Evolutionary conservation across 2,888 invertebrate species (phyloP).

Genomic region (Andricus curvator): DNA sequence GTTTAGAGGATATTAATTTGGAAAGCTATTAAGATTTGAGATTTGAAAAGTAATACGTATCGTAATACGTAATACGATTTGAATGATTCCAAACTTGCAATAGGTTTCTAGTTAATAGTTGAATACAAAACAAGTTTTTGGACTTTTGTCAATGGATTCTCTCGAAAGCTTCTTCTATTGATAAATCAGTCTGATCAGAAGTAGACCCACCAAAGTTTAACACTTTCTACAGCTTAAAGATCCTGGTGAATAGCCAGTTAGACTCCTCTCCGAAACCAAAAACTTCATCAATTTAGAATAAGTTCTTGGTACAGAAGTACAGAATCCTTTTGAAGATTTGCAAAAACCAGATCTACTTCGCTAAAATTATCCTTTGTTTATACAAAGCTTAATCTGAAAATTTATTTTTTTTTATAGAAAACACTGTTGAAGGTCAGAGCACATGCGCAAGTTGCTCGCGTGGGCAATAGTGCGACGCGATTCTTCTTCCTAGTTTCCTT

Average conservation of each 20-base stretch:
- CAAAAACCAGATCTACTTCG: neutral
- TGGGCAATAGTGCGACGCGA: conserved; percentile 1
- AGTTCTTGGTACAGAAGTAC: too few relatives aligned
- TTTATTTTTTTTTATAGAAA: neutral
- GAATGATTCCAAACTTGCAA: neutral
- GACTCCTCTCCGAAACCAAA: too few relatives aligned
- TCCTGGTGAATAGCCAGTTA: too few relatives aligned
- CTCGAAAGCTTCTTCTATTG: too few relatives aligned
- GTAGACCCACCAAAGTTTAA: too few relatives aligned
- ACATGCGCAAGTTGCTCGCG: neutral
- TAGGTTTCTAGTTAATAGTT: neutral
- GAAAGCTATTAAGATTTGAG: neutral
- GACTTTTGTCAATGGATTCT: too few relatives aligned
- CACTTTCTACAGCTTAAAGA: too few relatives aligned
- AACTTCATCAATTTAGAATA: too few relatives aligned
- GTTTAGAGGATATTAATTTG: neutral
- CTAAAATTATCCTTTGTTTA: neutral
- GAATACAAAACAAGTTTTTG: neutral
- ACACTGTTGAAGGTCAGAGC: neutral
- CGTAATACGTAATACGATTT: too few relatives aligned
- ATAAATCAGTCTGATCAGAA: too few relatives aligned
- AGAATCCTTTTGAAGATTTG: too few relatives aligned
- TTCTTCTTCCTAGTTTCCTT: conserved; percentile 16
- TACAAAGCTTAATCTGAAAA: neutral
- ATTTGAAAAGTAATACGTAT: neutral